Evolutionary conservation across 2,888 invertebrate species (phyloP).

Genomic region (Thymelicus acteon): DNA sequence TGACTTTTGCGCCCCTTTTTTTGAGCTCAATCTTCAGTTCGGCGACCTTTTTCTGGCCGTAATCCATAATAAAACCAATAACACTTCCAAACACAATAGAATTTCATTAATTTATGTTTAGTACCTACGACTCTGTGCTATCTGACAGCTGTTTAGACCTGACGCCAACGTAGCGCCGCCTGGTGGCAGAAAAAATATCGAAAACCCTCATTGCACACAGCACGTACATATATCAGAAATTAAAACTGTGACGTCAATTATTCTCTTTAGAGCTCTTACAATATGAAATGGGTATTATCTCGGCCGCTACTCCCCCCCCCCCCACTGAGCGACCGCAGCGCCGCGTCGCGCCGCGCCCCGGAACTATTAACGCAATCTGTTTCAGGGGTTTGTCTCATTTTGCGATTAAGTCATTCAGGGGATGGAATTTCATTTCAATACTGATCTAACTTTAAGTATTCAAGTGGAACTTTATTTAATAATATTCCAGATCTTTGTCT

Average conservation of each 20-base stretch:
- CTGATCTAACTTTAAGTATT: not conserved
- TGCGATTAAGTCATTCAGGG: slow-evolving; percentile 39
- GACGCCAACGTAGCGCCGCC: too few relatives aligned
- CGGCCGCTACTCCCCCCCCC: not conserved
- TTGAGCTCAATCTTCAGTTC: too few relatives aligned
- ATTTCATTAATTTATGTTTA: too few relatives aligned
- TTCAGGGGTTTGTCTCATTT: slow-evolving; percentile 40
- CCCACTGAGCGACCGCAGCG: slow-evolving; percentile 9
- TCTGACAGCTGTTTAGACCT: too few relatives aligned
- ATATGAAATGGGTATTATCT: slow-evolving; percentile 21
- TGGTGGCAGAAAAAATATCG: too few relatives aligned
- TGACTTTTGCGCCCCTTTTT: too few relatives aligned
- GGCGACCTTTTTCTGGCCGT: too few relatives aligned
- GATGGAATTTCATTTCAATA: slow-evolving; percentile 40
- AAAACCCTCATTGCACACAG: too few relatives aligned
- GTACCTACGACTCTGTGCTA: too few relatives aligned
- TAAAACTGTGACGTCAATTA: slow-evolving; percentile 1
- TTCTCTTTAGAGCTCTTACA: slow-evolving; percentile 13
- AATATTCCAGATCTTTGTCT: not conserved
- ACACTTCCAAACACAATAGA: too few relatives aligned
- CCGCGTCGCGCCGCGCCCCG: slow-evolving; percentile 6
- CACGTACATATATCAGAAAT: not conserved
- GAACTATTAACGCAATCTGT: slow-evolving; percentile 46
- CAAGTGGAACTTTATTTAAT: not conserved
- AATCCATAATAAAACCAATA: too few relatives aligned